phyloP scores from a whole-genome alignment of 2,888 invertebrate species.

The Eugnorisma glareosa region DNA sequence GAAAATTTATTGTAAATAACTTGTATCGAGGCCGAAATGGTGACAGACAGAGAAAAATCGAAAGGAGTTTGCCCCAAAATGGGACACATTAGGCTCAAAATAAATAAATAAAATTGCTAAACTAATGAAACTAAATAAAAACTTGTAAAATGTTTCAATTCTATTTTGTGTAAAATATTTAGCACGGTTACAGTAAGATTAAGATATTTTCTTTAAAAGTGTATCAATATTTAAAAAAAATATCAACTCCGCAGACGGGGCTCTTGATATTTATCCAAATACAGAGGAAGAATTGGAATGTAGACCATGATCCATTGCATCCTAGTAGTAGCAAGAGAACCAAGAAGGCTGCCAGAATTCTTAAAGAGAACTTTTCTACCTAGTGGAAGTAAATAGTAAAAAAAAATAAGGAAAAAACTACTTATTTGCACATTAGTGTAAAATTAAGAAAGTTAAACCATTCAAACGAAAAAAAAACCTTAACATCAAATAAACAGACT shows the following conservation, averaged over 20 bases:
- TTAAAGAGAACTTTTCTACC: not conserved
- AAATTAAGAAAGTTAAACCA: not conserved
- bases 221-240: not conserved
- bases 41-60: not conserved
- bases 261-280: not conserved
- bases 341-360: not conserved
- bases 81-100: not conserved
- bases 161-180: not conserved
- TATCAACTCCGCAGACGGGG: too few relatives aligned
- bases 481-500: not conserved
- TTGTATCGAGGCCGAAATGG: not conserved
- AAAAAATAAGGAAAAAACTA: not conserved
- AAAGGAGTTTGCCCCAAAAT: not conserved
- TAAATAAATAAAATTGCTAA: not conserved
- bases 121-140: not conserved
- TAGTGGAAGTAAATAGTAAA: not conserved
- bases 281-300: not conserved
- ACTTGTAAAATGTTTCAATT: not conserved
- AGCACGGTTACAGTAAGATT: not conserved
- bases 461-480: not conserved
- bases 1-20: not conserved
- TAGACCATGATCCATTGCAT: not conserved
- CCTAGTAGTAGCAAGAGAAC: too few relatives aligned
- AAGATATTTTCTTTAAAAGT: not conserved
- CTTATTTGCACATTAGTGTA: not conserved